Percentiles rank a stretch among this genome's conserved stretches.
phyloP scores from a whole-genome alignment of 2,113 vertebrate genomes.

The Upupa epops region DNA sequence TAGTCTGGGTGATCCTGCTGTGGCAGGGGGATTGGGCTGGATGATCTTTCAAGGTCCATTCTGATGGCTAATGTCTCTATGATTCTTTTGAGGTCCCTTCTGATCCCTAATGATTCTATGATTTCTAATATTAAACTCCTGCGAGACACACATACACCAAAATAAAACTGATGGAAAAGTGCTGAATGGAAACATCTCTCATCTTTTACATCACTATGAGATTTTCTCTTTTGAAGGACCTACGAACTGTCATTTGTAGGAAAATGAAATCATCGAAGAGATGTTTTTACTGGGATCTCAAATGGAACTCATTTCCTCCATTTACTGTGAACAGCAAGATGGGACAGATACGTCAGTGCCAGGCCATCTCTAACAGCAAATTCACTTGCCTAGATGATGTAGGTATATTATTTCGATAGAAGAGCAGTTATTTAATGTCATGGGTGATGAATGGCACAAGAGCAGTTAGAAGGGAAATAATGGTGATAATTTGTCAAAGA shows the following conservation, averaged over 20 bases:
- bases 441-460: slow-evolving; percentile 53
- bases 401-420: slow-evolving; percentile 73
- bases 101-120: too few species aligned
- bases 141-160: neutral
- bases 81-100: too few species aligned
- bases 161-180: neutral
- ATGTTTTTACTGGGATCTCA: neutral
- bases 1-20: too few species aligned
- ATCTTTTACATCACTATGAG: neutral
- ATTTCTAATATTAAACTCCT: neutral
- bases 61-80: too few species aligned
- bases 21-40: too few species aligned
- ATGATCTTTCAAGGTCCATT: too few species aligned
- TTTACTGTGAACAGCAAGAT: slow-evolving; percentile 51
- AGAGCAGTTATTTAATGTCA: slow-evolving; percentile 70
- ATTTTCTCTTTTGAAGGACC: neutral
- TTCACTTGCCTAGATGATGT: slow-evolving; percentile 63
- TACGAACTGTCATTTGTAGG: neutral
- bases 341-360: slow-evolving; percentile 50
- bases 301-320: neutral
- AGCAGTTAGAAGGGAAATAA: slow-evolving; percentile 64
- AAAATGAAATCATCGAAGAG: neutral
- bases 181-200: neutral
- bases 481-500: slow-evolving; percentile 71
- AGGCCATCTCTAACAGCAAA: slow-evolving; percentile 51